phyloP scores from a whole-genome alignment of 2,797 vertebrate species.

The Hipposideros larvatus region DNA sequence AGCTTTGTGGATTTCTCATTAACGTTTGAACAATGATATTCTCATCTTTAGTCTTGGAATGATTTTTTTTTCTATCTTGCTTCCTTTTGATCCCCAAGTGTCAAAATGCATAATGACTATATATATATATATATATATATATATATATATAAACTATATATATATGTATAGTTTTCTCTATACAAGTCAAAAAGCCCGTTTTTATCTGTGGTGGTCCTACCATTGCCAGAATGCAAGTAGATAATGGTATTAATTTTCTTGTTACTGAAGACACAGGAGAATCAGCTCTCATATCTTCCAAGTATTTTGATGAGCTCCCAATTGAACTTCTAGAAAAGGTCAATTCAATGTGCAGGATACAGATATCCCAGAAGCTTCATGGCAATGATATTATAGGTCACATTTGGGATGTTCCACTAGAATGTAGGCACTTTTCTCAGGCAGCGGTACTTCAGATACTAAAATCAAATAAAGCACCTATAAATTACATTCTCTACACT shows the following conservation, averaged over 20 bases:
- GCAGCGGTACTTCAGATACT: not conserved
- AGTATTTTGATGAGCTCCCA: not conserved
- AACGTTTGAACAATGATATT: conserved; percentile 1
- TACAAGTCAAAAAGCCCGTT: conserved; percentile 47
- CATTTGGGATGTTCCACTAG: not conserved
- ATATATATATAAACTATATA: not conserved
- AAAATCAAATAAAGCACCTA: not conserved
- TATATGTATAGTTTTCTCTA: not conserved
- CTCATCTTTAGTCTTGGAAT: conserved; percentile 67
- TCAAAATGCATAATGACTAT: conserved; percentile 43
- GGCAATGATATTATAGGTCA: not conserved
- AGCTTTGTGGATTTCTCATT: conserved; percentile 31
- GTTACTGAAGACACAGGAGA: not conserved
- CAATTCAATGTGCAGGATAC: not conserved
- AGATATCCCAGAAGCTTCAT: not conserved
- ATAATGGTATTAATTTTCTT: conserved; percentile 55
- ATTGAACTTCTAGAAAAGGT: conserved; percentile 6
- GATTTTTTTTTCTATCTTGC: conserved; percentile 61
- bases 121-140: not conserved
- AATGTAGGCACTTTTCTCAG: not conserved
- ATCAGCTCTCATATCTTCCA: not conserved
- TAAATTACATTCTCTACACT: not conserved
- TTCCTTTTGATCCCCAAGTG: conserved; percentile 66
- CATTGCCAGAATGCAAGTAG: conserved; percentile 2
- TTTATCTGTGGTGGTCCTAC: conserved; percentile 19